phyloP scores from a whole-genome alignment of 2,797 vertebrate genomes.

The Acrossocheilus fasciatus region DNA sequence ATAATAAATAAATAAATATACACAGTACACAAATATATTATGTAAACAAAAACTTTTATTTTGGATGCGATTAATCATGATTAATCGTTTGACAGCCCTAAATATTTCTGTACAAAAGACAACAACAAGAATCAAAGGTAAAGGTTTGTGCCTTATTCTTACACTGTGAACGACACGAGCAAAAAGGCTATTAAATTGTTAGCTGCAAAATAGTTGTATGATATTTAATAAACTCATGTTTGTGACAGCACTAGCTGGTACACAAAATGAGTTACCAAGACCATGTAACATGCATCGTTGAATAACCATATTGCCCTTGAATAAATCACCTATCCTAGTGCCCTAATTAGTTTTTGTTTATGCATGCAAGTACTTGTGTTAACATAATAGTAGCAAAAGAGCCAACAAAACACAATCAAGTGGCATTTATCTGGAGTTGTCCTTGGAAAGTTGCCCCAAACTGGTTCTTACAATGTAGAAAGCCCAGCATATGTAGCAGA shows the following conservation, averaged over 20 bases:
- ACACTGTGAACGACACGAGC: neutral
- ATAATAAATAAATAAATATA: too few relatives aligned
- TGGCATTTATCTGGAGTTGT: neutral
- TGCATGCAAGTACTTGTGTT: neutral
- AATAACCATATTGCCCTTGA: neutral
- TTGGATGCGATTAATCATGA: too few relatives aligned
- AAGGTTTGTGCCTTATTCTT: neutral
- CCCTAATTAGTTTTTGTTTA: neutral
- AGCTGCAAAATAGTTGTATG: neutral
- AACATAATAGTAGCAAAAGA: neutral
- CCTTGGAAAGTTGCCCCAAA: slow-evolving; percentile 10
- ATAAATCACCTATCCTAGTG: neutral
- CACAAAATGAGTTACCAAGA: neutral
- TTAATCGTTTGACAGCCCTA: too few relatives aligned
- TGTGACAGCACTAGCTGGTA: neutral
- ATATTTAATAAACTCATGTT: neutral
- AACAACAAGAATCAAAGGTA: neutral
- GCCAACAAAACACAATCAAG: neutral
- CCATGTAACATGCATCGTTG: neutral
- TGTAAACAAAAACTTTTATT: too few relatives aligned
- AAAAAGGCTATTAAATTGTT: neutral
- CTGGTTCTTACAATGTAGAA: neutral
- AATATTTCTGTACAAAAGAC: neutral
- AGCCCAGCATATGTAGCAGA: slow-evolving; percentile 5
- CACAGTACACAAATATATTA: too few relatives aligned